Conservation (phyloP, 2,797 vertebrate species). For the Rhabdomys pumilio region DNA sequence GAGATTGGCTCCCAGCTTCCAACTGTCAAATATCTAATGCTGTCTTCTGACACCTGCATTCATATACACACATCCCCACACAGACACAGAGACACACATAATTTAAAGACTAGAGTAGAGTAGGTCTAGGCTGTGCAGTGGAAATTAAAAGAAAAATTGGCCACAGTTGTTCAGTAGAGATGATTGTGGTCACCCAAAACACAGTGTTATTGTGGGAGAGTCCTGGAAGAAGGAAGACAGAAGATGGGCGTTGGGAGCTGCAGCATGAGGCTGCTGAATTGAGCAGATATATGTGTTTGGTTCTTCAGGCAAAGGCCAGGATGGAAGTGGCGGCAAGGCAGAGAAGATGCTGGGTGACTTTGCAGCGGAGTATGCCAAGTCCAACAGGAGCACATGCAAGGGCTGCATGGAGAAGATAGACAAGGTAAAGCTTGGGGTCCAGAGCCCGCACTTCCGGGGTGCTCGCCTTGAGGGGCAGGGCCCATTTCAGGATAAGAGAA, state of each 20-base stretch:
- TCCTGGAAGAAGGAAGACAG: too few species aligned
- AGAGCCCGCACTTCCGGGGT: background rate
- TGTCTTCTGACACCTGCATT: background rate
- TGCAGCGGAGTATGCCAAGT: conserved; percentile 98
- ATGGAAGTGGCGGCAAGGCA: conserved; percentile 91
- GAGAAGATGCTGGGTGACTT: conserved; percentile 96
- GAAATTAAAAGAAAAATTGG: background rate
- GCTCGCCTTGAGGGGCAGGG: rapidly evolving
- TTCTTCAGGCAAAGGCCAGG: conserved; percentile 92
- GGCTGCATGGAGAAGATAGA: conserved; percentile 98
- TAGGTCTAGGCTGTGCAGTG: background rate
- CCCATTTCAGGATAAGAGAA: background rate
- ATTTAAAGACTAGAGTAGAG: background rate
- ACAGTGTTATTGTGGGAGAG: too few species aligned
- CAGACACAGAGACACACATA: background rate
- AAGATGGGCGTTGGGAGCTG: background rate
- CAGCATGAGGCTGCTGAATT: background rate
- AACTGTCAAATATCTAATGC: background rate
- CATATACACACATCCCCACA: background rate
- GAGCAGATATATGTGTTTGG: conserved; percentile 45
- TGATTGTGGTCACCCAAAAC: background rate
- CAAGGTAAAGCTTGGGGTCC: conserved; percentile 91
- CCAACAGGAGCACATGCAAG: conserved; percentile 98
- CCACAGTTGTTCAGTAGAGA: background rate
- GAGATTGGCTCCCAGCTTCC: background rate